These are phyloP conservation scores for Drosophila quinaria DNA, from an alignment of 2,888 invertebrate genomes.

Conservation along the genomic window DNA sequence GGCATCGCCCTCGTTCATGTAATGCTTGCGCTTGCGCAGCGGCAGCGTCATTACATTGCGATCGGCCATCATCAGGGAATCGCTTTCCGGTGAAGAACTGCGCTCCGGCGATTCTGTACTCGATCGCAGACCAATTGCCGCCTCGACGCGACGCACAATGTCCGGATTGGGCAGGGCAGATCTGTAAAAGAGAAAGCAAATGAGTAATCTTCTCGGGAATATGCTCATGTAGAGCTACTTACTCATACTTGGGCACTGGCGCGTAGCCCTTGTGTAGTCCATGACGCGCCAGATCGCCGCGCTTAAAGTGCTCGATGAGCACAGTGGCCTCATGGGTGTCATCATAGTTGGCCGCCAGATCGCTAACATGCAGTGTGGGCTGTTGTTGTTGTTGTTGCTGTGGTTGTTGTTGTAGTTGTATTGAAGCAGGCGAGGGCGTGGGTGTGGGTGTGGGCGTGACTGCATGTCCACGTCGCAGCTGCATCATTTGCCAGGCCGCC, in stretches of 20 bases:
- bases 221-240: constrained; percentile 47
- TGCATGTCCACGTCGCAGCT: constrained; percentile 68
- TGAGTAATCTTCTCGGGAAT: not conserved
- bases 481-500: constrained; percentile 78
- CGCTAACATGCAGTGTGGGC: constrained; percentile 67
- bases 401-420: constrained; percentile 21
- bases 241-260: constrained; percentile 85
- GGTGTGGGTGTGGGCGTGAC: constrained; percentile 20
- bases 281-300: constrained; percentile 78
- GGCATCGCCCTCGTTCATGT: constrained; percentile 88
- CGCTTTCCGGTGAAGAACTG: constrained; percentile 87
- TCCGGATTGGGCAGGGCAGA: constrained; percentile 81
- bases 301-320: constrained; percentile 82
- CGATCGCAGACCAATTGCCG: constrained; percentile 86
- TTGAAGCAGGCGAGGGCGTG: not conserved
- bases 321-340: constrained; percentile 77
- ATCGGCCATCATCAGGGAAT: constrained; percentile 86
- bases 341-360: constrained; percentile 75
- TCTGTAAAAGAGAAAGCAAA: constrained; percentile 54
- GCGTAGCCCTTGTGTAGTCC: constrained; percentile 82
- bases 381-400: constrained; percentile 17
- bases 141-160: constrained; percentile 88
- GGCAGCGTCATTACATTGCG: constrained; percentile 90
- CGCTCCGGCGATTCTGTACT: constrained; percentile 86
- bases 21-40: constrained; percentile 93